Evolutionary conservation across 2,797 vertebrate species (phyloP), one percentile per base, ranked within the genome.

Genomic region (Rhinogobio ventralis): DNA sequence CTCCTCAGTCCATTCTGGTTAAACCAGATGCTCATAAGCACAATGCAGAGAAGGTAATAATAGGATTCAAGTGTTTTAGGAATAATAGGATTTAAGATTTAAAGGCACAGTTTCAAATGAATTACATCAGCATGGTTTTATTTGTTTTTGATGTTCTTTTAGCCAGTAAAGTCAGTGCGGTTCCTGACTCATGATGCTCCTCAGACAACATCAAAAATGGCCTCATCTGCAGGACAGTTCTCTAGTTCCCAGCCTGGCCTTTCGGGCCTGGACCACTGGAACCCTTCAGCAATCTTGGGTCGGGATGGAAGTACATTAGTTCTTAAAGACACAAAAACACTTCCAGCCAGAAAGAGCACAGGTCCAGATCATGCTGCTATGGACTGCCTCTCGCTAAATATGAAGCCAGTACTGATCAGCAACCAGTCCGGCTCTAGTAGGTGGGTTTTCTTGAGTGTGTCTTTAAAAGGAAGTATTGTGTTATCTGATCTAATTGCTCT

Each of bases 161-260:
- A 99, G 98, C 95, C 96, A 75, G 94, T 95, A 85, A 99, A 99
- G 93, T 97, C 97, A 0, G 98, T 99, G 90, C 91, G 98, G 85
- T 99, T 99, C 90, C 92, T 96, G 88, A 96, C 96, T 87, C 95
- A 96, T 87, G 97, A 97, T 81, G 94, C 95, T 1, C 95, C 96
- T 20, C 95, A 94, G 5, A 77, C 85, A 46, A 91, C 93, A 91
- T 95, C 90, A 88, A 94, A 94, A 42, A 94, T 93, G 28, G 92
- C 95, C 89, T 93, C 95, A 0, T 91, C 95, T 19, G 91, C 91
- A 23, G 95, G 93, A 81, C 95, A 95, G 4, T 78, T 88, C 30
- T 36, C 88, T 0, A 94, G 92, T 73, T 82, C 64, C 17, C 72
- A 75, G 5, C 88, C 86, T 0, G 94, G 94, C 2, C 88, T 91